Conservation (phyloP, 1,140 invertebrate species). For the Papilio polyxenes region DNA sequence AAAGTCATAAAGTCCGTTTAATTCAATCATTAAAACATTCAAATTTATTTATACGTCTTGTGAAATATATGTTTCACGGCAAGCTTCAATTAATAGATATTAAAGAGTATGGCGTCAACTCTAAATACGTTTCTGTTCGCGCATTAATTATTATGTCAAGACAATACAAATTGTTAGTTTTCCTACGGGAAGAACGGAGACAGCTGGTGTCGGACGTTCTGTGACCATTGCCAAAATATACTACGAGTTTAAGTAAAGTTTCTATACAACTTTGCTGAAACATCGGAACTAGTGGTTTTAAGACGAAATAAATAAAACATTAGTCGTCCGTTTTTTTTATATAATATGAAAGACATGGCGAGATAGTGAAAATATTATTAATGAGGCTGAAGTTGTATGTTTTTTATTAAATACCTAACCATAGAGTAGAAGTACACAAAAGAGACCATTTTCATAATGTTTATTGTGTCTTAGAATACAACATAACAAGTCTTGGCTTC, state of each 20-base stretch:
- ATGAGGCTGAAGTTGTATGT: not conserved
- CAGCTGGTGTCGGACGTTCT: conserved; percentile 28
- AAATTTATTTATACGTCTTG: not conserved
- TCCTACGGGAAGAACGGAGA: conserved; percentile 7
- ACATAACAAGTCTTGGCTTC: conserved; percentile 21
- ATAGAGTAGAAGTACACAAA: not conserved
- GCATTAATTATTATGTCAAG: conserved; percentile 15
- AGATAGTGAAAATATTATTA: not conserved
- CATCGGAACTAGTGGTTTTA: not conserved
- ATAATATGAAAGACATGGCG: not conserved
- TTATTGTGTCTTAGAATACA: conserved; percentile 8
- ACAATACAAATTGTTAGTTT: conserved; percentile 30
- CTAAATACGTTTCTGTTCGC: conserved; percentile 19
- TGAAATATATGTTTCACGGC: not conserved
- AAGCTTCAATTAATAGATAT: conserved; percentile 4
- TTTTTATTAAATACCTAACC: not conserved
- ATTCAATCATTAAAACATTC: not conserved
- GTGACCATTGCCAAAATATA: conserved; percentile 28
- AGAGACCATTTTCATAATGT: not conserved
- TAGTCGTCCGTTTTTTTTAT: not conserved
- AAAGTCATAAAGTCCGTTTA: not conserved
- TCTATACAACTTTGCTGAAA: not conserved
- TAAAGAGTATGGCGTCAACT: conserved; percentile 22
- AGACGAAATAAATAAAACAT: not conserved
- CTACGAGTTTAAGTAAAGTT: not conserved